Percentiles rank a stretch among this genome's conserved stretches.
Conservation (phyloP, 1,140 invertebrate species). For the Octopus sinensis region DNA sequence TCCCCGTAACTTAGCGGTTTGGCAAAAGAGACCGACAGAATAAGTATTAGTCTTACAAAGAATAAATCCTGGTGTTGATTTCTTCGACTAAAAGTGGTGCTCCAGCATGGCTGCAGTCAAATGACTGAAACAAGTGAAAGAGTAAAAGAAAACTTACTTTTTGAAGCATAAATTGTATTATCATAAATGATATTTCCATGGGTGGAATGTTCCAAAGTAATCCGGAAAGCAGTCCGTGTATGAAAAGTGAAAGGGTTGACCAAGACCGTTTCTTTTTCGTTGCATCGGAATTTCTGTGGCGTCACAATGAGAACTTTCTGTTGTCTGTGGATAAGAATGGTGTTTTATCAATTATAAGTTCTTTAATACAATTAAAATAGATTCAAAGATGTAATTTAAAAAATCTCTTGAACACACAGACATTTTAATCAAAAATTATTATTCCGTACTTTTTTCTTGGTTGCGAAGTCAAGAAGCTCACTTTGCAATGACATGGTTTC, state of each 20-base stretch:
- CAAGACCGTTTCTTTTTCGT: background rate
- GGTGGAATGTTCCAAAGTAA: background rate
- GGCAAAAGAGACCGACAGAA: background rate
- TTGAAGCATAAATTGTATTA: background rate
- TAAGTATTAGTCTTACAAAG: background rate
- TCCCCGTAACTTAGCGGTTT: background rate
- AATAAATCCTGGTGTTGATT: background rate
- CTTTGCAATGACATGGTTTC: background rate
- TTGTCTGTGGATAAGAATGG: background rate
- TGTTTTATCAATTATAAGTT: background rate
- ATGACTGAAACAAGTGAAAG: background rate
- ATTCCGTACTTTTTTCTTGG: background rate
- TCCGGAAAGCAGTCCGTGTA: background rate
- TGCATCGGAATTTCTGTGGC: background rate
- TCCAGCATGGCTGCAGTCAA: background rate
- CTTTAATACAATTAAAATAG: no score
- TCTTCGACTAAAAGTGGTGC: background rate
- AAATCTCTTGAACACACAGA: background rate
- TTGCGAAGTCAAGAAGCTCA: background rate
- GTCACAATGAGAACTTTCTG: background rate
- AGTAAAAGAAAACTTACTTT: background rate
- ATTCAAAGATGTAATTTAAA: background rate
- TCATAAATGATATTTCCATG: slow-evolving; percentile 4
- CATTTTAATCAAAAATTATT: background rate
- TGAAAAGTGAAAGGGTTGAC: background rate